Evolutionary conservation across 2,113 vertebrate species (phyloP).

Genomic region (Ptyas mucosa): DNA sequence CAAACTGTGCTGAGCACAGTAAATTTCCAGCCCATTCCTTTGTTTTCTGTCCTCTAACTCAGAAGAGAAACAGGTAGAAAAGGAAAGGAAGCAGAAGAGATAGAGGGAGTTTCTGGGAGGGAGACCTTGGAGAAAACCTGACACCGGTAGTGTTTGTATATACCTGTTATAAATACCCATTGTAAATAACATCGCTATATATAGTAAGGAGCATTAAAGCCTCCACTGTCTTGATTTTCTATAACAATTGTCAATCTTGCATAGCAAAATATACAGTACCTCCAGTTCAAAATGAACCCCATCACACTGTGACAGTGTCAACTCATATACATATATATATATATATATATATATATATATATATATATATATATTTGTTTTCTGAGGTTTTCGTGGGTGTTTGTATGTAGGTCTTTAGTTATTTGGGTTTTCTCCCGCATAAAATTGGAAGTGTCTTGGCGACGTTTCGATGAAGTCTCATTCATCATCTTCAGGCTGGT

Average conservation of each 20-base stretch:
- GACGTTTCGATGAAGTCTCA: too few relatives aligned
- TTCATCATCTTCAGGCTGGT: too few relatives aligned
- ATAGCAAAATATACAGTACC: background rate
- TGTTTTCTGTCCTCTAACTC: background rate
- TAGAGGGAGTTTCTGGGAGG: background rate
- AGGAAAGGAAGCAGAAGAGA: background rate
- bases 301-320: background rate
- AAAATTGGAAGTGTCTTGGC: too few relatives aligned
- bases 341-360: background rate
- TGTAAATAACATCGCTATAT: background rate
- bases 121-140: background rate
- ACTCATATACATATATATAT: background rate
- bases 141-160: background rate
- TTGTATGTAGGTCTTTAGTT: too few relatives aligned
- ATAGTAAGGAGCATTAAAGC: background rate
- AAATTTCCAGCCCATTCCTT: background rate
- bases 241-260: background rate
- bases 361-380: too few relatives aligned
- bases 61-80: background rate
- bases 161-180: background rate
- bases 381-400: too few relatives aligned
- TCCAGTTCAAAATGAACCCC: background rate
- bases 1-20: background rate
- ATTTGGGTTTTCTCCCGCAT: too few relatives aligned
- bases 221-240: background rate